Percentiles rank a stretch among this genome's conserved stretches.
Evolutionary conservation across 2,797 vertebrate species (phyloP).

Genomic region (Distichodus sexfasciatus): DNA sequence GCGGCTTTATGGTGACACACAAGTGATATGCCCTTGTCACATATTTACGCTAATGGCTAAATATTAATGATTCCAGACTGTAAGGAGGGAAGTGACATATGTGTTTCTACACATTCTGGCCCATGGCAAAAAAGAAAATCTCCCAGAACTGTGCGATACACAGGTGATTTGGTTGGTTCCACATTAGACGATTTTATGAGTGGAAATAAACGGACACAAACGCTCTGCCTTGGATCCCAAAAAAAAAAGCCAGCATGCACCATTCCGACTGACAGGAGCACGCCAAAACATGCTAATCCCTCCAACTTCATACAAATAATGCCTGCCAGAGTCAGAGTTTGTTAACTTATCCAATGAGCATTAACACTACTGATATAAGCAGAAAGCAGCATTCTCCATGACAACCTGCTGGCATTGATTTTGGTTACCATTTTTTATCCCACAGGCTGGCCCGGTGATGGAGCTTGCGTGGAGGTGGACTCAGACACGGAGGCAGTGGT

Average conservation of each 20-base stretch:
- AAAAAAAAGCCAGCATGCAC: conserved; percentile 61
- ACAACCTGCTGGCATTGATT: no score
- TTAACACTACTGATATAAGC: not conserved
- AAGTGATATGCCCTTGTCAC: no score
- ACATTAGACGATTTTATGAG: conserved; percentile 58
- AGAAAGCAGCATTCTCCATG: not conserved
- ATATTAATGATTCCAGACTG: not conserved
- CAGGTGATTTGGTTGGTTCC: conserved; percentile 16
- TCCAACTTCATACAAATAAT: conserved; percentile 9
- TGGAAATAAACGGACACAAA: conserved; percentile 73
- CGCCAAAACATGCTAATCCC: conserved; percentile 37
- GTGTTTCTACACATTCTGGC: conserved; percentile 18
- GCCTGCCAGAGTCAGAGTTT: conserved; percentile 32
- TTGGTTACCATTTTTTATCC: no score
- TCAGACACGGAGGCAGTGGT: conserved; percentile 85
- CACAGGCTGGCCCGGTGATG: conserved; percentile 62
- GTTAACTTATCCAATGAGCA: not conserved
- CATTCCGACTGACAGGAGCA: conserved; percentile 45
- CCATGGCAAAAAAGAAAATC: not conserved
- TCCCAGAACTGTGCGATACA: no score
- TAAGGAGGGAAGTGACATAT: conserved; percentile 18
- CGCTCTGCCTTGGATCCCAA: conserved; percentile 41
- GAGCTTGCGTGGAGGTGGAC: conserved; percentile 89
- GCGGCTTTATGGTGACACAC: no score
- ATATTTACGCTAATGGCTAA: no score